Conservation (phyloP, 2,797 vertebrate species). For the Margarornis squamiger region DNA sequence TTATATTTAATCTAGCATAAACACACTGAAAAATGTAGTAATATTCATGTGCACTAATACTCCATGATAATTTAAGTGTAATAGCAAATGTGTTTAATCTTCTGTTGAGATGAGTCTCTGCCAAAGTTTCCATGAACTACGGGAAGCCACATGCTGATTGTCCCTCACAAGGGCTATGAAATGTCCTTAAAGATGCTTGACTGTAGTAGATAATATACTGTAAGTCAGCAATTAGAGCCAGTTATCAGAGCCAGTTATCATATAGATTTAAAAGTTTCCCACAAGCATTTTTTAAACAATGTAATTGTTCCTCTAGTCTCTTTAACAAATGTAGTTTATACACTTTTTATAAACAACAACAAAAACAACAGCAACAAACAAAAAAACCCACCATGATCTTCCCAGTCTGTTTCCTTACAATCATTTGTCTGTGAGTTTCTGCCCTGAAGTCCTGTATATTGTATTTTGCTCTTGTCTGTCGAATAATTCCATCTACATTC, state of each 20-base stretch:
- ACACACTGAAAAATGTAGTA: not conserved
- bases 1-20: not conserved
- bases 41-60: not conserved
- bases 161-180: not conserved
- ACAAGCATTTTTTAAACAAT: not conserved
- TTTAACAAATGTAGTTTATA: not conserved
- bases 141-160: not conserved
- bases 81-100: not conserved
- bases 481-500: not conserved
- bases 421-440: not conserved
- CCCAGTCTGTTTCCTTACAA: not conserved
- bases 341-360: not conserved
- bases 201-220: not conserved
- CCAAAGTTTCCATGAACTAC: not conserved
- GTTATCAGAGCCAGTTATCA: not conserved
- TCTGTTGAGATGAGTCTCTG: not conserved
- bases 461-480: rapidly evolving
- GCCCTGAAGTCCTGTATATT: not conserved
- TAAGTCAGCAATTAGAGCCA: not conserved
- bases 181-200: not conserved
- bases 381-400: not conserved
- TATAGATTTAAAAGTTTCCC: not conserved
- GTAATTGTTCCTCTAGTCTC: not conserved
- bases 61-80: not conserved
- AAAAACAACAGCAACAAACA: not conserved